phyloP scores from a whole-genome alignment of 2,113 vertebrate species.

The Isurus oxyrinchus region DNA sequence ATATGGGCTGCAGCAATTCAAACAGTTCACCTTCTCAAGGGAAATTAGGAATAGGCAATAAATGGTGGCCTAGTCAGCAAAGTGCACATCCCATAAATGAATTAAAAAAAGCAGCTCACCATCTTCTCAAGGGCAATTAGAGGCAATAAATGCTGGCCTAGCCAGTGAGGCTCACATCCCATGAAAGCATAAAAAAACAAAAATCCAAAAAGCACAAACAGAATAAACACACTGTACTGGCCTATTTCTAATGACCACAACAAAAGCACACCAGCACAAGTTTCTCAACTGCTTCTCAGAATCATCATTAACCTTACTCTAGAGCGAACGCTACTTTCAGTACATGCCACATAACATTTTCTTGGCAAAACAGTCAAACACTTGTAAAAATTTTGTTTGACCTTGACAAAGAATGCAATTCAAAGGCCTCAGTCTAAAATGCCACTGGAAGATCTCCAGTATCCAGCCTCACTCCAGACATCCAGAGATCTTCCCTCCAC shows the following conservation, averaged over 20 bases:
- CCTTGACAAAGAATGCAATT: not conserved
- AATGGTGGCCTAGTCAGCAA: too few species aligned
- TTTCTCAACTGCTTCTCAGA: not conserved
- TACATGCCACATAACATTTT: not conserved
- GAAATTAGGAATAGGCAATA: too few species aligned
- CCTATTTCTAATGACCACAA: not conserved
- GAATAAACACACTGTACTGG: not conserved
- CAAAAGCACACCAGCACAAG: constrained; percentile 7
- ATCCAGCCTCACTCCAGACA: not conserved
- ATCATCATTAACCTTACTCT: not conserved
- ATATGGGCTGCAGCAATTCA: too few species aligned
- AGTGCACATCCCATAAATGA: too few species aligned
- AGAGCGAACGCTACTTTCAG: not conserved
- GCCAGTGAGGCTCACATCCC: too few species aligned
- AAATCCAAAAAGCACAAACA: not conserved
- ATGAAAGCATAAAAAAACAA: too few species aligned
- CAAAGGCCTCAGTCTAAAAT: constrained; percentile 5
- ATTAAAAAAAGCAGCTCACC: too few species aligned
- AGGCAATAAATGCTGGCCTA: too few species aligned
- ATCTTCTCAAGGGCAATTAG: too few species aligned
- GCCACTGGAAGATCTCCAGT: not conserved
- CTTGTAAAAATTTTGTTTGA: not conserved
- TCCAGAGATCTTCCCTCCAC: not conserved
- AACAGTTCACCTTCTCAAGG: too few species aligned
- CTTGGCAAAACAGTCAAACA: not conserved